phyloP scores from a whole-genome alignment of 2,113 vertebrate species.

The Hemichromis elongatus region DNA sequence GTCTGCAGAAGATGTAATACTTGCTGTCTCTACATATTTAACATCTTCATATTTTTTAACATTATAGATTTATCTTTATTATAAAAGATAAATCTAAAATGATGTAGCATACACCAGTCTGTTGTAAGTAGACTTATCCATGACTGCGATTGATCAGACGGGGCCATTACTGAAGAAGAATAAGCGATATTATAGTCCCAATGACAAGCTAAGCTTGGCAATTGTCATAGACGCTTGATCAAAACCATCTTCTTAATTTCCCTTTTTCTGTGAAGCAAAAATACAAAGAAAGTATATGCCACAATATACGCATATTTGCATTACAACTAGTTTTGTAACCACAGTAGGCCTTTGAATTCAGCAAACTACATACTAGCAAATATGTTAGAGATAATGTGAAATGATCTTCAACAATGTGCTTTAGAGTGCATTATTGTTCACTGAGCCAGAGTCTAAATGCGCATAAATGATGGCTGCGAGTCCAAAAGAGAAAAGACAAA shows the following conservation, averaged over 20 bases:
- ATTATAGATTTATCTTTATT: neutral
- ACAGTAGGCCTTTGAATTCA: neutral
- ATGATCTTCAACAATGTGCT: constrained; percentile 10
- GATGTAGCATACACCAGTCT: neutral
- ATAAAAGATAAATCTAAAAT: no score
- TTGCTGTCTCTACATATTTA: neutral
- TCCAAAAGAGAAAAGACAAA: constrained; percentile 22
- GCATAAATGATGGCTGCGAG: constrained; percentile 5
- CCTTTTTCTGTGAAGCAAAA: neutral
- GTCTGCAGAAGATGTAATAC: neutral
- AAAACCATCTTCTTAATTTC: neutral
- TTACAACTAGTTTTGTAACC: neutral
- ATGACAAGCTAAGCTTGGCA: neutral
- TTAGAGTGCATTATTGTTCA: neutral
- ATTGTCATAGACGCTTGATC: neutral
- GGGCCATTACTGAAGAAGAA: neutral
- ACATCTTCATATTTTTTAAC: neutral
- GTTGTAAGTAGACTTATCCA: neutral
- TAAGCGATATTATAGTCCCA: neutral
- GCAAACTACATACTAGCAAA: neutral
- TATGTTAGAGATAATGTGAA: neutral
- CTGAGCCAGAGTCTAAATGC: neutral
- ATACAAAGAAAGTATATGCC: neutral
- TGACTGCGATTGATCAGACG: neutral
- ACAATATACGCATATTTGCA: neutral